Base-by-base conservation (phyloP, 2,797 vertebrate genomes). In the Gymnopithys bicolor region DNA sequence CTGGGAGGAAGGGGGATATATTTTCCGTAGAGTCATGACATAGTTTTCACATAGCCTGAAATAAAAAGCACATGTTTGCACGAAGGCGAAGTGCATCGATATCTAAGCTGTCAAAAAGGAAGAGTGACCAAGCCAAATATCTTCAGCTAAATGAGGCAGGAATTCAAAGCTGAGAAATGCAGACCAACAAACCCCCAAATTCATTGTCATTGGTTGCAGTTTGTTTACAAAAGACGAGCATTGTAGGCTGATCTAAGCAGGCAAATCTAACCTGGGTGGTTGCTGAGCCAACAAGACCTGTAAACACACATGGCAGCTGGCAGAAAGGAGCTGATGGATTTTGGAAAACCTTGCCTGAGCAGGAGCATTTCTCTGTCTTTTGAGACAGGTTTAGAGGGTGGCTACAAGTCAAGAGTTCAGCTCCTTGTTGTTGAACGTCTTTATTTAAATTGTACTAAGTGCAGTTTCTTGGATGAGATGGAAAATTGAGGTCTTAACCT, bases 51-150 rank as follows among this genome's bases (percentile, higher is more conserved):
- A 66, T 6, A 95, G 90, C 83, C 73, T 95, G 63, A 96, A 97
- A 96, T 92, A 80, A 89, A 94, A 96, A 95, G 94, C 94, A 94
- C 86, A 90, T 94, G 89, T 93, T 93, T 68, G 28, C 71, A 70
- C 7, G 32, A 52, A 91, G 60, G 64, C 67, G 0, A 87, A 96
- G 35, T 33, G 19, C 53, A 51, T 53, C 1, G 6, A 74, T 81
- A 95, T 86, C 91, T 95, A 71, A 93, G 87, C 87, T 96, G 90
- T 90, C 84, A 56, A 71, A 84, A 53, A 58, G 35, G 51, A 93
- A 41, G 62, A 64, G 66, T 35, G 23, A 95, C 77, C 25, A 94
- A 97, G 94, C 91, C 93, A 96, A 96, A 95, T 94, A 89, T 91
- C 90, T 96, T 90, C 77, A 64, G 82, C 52, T 96, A 90, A 96